Evolutionary conservation across 1,140 invertebrate genomes (phyloP), one percentile per base, ranked within the genome.

Genomic region (Cotesia typhae): DNA sequence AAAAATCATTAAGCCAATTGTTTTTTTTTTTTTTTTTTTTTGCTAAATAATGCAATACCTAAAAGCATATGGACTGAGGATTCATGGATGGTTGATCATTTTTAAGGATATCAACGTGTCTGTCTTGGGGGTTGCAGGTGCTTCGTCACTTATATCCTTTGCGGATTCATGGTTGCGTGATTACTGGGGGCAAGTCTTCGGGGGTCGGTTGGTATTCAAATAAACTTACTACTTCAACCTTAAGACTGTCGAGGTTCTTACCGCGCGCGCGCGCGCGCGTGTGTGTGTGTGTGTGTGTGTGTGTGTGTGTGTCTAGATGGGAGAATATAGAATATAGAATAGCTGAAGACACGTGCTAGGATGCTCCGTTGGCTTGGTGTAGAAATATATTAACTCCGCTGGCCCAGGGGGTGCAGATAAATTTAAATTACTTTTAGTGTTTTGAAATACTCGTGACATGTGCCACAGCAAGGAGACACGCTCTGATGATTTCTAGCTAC

Each of bases 41-140:
- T n/a, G n/a, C 53, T 57, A 57, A 17, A 17, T 17, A 61, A 61
- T 4, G 12, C 7, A 72, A 67, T 75, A 77, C 71, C 73, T 68
- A 47, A 47, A 77, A 74, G 74, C 81, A 78, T 80, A 76, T 83
- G 77, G 41, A 47, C 69, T 72, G 47, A 79, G 78, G 77, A 82
- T 80, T 53, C 35, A 68, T 52, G 52, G 57, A 68, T 38, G 14
- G 51, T 14, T 63, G 71, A 38, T 47, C 20, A 38, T 38, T 4
- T n/a, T 57, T 10, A n/a, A 7, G 4, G 38, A 68, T 9, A 67
- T 14, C 12, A 69, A 61, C 57, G 57, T 53, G 60, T 67, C 76
- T 67, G 79, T 85, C 85, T 86, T 86, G 85, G 84, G 85, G 85
- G 84, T 81, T 82, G 83, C 84, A 87, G 84, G 84, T 86, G 85